These are phyloP conservation scores for Larimichthys crocea DNA, from an alignment of 2,113 vertebrate genomes.

Conservation along the genomic window DNA sequence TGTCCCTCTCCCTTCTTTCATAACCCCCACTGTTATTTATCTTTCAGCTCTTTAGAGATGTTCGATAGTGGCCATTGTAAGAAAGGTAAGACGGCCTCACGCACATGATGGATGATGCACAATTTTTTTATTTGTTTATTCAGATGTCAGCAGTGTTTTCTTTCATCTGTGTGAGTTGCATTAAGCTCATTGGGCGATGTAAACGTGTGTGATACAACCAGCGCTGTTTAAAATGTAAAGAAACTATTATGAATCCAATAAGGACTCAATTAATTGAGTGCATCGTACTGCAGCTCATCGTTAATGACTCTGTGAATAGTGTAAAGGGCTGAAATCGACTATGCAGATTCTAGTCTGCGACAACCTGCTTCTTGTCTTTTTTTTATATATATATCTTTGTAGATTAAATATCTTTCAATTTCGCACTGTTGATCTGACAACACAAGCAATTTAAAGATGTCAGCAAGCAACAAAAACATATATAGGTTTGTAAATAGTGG, in stretches of 20 bases:
- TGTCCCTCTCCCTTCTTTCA: background rate
- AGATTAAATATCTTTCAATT: background rate
- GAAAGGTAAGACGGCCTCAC: slow-evolving; percentile 61
- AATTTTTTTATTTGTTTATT: background rate
- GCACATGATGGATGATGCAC: background rate
- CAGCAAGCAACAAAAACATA: background rate
- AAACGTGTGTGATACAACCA: background rate
- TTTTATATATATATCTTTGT: background rate
- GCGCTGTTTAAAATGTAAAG: no score
- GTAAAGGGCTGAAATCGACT: no score
- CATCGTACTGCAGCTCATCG: background rate
- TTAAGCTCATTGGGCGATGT: no score
- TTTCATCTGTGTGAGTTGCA: background rate
- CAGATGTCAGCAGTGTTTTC: background rate
- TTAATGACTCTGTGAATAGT: background rate
- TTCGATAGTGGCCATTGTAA: slow-evolving; percentile 60
- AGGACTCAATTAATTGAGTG: no score
- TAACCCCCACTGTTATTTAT: slow-evolving; percentile 46
- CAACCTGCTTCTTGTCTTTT: background rate
- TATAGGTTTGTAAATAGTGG: no score
- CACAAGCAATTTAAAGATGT: background rate
- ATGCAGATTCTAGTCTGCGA: background rate
- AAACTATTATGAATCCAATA: no score
- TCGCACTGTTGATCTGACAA: background rate
- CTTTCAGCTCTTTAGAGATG: slow-evolving; percentile 79